A percentile compares a stretch with the other conserved stretches of the same genome.
phyloP scores from a whole-genome alignment of 2,113 vertebrate genomes.

The Muntiacus muntjak region DNA sequence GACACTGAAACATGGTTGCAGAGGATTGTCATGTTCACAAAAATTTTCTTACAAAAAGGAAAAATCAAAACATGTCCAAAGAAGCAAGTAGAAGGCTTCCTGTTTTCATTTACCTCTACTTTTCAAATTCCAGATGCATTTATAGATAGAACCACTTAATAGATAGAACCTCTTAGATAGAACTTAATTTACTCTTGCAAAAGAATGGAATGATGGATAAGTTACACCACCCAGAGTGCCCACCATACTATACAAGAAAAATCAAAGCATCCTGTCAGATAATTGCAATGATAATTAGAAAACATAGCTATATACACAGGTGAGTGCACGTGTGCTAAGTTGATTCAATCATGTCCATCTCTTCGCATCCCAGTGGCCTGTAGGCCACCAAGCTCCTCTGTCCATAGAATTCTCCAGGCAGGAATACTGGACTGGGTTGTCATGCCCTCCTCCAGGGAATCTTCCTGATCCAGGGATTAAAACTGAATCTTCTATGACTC shows the following conservation, averaged over 20 bases:
- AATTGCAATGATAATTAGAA: not conserved
- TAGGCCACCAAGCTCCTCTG: not conserved
- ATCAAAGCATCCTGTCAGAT: not conserved
- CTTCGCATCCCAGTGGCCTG: not conserved
- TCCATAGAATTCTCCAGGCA: not conserved
- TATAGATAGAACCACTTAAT: not conserved
- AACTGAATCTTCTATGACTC: not conserved
- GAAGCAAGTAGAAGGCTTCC: not conserved
- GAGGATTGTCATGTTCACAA: not conserved
- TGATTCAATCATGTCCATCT: not conserved
- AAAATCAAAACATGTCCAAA: not conserved
- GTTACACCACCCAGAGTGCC: not conserved
- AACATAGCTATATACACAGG: not conserved
- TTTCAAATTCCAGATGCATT: not conserved
- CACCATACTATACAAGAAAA: not conserved
- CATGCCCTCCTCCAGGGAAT: not conserved
- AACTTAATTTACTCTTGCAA: not conserved
- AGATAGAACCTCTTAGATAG: accelerated
- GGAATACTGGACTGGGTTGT: not conserved
- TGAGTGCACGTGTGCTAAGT: not conserved
- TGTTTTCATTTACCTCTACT: not conserved
- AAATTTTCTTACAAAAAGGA: not conserved
- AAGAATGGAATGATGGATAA: not conserved
- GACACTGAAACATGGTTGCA: not conserved
- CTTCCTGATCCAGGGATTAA: not conserved